Evolutionary conservation across 2,113 vertebrate species (phyloP), one percentile per base, ranked within the genome.

Genomic region (Microtus oregoni): DNA sequence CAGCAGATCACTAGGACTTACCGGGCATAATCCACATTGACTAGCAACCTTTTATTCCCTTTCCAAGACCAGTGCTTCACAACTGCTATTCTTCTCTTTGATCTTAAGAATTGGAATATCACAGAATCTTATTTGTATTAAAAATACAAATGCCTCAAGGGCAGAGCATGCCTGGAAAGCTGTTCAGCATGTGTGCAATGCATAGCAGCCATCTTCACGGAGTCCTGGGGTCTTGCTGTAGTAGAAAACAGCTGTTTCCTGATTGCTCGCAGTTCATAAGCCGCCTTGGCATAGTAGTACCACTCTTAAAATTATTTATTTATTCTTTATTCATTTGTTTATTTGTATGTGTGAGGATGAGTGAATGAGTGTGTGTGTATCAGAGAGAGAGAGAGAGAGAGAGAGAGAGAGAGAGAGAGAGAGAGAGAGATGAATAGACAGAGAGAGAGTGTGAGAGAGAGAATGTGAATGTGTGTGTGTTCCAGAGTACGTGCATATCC

Each of bases 51-150:
- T 30, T 20, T 2, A 20, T 73, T 44, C 17, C 68, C 10, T 14
- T 68, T 86, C 44, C 28, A 14, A 7, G 19, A 4, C 38, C 24
- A n/a, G 58, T 35, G 14, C 30, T 20, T 73, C 13, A 26, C 58
- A 92, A 63, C 38, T 14, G 35, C 68, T 79, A n/a, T n/a, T 75
- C 28, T 68, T 41, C 32, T 61, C 78, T 30, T 44, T 35, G 78
- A 77, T 70, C 67, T n/a, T 76, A 77, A 61, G 61, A 89, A 38
- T 38, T 38, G 68, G n/a, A 82, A 47, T 82, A 67, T 75, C 65
- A 55, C n/a, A 88, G n/a, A 92, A 55, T 41, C 52, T 86, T 86
- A 86, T 90, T 90, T 76, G 28, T 77, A 63, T 88, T 41, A 89
- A 91, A 95, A 91, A 47, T 65, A 92, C 32, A 92, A 32, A 44